Evolutionary conservation across 2,113 vertebrate genomes (phyloP), one percentile per base, ranked within the genome.

Genomic region (Jacana jacana): DNA sequence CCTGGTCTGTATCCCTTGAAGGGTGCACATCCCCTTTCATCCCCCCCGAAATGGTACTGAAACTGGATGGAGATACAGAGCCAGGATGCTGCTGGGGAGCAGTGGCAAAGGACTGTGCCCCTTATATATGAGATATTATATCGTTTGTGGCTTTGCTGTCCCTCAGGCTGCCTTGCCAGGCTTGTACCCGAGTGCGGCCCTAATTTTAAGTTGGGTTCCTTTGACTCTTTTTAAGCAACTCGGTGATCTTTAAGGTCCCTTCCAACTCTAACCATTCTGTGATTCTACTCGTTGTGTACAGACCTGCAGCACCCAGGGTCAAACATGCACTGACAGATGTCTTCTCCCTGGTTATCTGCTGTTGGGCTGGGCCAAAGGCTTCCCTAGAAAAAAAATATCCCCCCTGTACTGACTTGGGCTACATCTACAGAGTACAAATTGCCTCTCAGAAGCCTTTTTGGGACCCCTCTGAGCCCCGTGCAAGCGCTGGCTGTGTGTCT

Each of bases 31-130:
- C 6, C 12, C 44, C 42, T 42, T 42, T 13, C 17, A 42, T 18
- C 44, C 44, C 16, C 4, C 10, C 9, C 35, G 1, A 13, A 4
- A 0, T 7, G n/a, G 49, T 5, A 0, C 15, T 73, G 18, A 19
- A 60, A 12, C 5, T 11, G 61, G 66, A 12, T 39, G 66, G 44
- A 11, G 63, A 7, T 16, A 8, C 0, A 30, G 77, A 16, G 46
- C 1, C 4, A 30, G 61, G 42, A 8, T 5, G 0, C 5, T 15
- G 54, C 79, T 49, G 54, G 52, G 44, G 33, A 40, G 60, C 37
- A 7, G 60, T 10, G 25, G 61, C 13, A 31, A 31, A 40, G 66
- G 44, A 10, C 30, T 13, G 6, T 16, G 49, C 28, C 17, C 48
- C 40, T 35, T 33, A 30, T 19, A 46, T 1, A 3, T 3, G 68